phyloP scores from a whole-genome alignment of 2,888 invertebrate genomes.

The Cheilosia impressa region DNA sequence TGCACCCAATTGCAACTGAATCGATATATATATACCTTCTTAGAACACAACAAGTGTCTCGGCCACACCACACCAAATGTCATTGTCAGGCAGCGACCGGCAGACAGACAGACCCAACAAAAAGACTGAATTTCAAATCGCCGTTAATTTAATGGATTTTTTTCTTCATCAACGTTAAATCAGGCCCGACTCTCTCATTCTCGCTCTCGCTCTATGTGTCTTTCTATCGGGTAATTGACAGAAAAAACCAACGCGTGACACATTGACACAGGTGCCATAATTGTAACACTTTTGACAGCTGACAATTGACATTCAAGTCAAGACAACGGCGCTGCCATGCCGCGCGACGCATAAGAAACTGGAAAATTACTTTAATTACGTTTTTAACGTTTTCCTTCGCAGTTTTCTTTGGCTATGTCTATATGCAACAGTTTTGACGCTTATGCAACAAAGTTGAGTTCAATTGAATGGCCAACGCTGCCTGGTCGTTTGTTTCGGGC shows the following conservation, averaged over 20 bases:
- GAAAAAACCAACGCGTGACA: conserved; percentile 45
- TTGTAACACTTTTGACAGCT: conserved; percentile 69
- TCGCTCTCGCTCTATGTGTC: conserved; percentile 7
- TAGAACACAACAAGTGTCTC: conserved; percentile 53
- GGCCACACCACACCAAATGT: conserved; percentile 50
- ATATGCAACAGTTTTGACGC: not conserved
- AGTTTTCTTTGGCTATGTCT: conserved; percentile 5
- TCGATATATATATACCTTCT: conserved; percentile 2
- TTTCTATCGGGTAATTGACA: conserved; percentile 33
- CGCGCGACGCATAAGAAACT: conserved; percentile 38
- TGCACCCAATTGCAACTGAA: conserved; percentile 58
- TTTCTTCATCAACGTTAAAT: conserved; percentile 48
- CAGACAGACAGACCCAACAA: conserved; percentile 7
- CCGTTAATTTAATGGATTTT: conserved; percentile 61
- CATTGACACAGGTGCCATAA: conserved; percentile 74
- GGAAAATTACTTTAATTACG: conserved; percentile 69
- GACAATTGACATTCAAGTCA: conserved; percentile 68
- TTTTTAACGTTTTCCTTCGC: conserved; percentile 18
- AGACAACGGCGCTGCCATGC: not conserved
- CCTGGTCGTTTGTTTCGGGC: not conserved
- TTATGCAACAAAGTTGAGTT: conserved; percentile 19
- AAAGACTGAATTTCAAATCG: conserved; percentile 15
- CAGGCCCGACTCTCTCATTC: not conserved
- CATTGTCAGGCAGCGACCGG: conserved; percentile 38
- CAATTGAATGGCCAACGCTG: conserved; percentile 15